Conservation (phyloP, 2,888 invertebrate species). For the Sarcophaga carnaria region DNA sequence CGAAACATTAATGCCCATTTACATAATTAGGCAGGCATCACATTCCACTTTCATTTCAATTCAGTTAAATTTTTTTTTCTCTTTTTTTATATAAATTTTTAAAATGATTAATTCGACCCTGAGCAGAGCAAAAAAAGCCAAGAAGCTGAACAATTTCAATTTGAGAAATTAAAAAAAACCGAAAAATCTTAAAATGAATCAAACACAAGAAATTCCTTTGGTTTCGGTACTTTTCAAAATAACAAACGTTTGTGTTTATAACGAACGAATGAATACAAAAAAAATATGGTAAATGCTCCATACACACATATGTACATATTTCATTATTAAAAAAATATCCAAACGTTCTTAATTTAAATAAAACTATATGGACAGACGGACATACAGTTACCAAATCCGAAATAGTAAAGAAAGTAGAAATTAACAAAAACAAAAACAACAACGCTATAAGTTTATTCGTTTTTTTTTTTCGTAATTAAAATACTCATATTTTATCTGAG, state of each 20-base stretch:
- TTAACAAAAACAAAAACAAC: background rate
- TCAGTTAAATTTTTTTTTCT: background rate
- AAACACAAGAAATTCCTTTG: constrained; percentile 52
- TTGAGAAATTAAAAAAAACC: background rate
- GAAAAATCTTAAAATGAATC: constrained; percentile 38
- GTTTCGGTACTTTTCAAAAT: constrained; percentile 36
- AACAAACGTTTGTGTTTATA: constrained; percentile 35
- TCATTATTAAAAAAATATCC: constrained; percentile 50
- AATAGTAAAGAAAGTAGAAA: constrained; percentile 12
- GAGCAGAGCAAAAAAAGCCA: constrained; percentile 39
- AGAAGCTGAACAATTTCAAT: background rate
- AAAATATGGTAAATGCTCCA: too few species aligned
- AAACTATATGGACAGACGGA: background rate
- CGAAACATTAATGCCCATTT: constrained; percentile 40
- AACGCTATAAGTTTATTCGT: too few species aligned
- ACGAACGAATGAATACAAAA: constrained; percentile 12
- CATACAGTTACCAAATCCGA: constrained; percentile 35
- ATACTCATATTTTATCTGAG: constrained; percentile 1
- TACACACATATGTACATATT: constrained; percentile 54
- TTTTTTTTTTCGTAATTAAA: background rate
- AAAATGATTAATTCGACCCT: constrained; percentile 56
- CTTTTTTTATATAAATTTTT: too few species aligned
- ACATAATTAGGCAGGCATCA: constrained; percentile 44
- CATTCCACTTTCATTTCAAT: constrained; percentile 23
- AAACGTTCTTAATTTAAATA: constrained; percentile 54